These are phyloP conservation scores for Drosophila pandora DNA, from an alignment of 1,140 invertebrate genomes.

Conservation along the genomic window DNA sequence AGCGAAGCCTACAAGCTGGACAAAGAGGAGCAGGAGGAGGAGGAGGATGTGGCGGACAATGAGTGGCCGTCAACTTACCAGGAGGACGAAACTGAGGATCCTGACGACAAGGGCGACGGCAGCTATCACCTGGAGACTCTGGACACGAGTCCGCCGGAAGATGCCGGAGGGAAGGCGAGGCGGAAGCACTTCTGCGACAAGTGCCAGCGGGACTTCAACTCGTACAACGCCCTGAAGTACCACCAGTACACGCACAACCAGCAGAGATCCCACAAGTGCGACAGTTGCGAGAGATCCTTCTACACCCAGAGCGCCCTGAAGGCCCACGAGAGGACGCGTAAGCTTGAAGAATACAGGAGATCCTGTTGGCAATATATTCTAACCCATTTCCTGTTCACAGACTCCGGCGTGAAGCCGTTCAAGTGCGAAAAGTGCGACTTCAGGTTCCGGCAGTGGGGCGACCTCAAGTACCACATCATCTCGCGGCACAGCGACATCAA, in stretches of 20 bases:
- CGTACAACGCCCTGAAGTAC: conserved; percentile 93
- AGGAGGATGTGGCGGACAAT: conserved; percentile 30
- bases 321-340: conserved; percentile 87
- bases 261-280: conserved; percentile 90
- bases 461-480: conserved; percentile 94
- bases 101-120: conserved; percentile 36
- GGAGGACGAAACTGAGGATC: conserved; percentile 15
- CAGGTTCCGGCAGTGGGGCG: conserved; percentile 93
- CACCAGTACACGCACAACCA: conserved; percentile 92
- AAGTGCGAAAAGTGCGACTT: conserved; percentile 90
- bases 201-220: conserved; percentile 90
- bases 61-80: conserved; percentile 35
- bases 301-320: conserved; percentile 91
- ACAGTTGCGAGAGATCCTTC: conserved; percentile 89
- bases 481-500: conserved; percentile 92
- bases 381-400: conserved; percentile 59
- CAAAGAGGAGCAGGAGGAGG: conserved; percentile 26
- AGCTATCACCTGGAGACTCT: conserved; percentile 24
- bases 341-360: conserved; percentile 8
- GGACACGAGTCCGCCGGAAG: conserved; percentile 16
- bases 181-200: conserved; percentile 85
- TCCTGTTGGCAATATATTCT: not conserved
- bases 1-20: conserved; percentile 56
- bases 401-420: conserved; percentile 92
- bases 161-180: conserved; percentile 13